Evolutionary conservation across 2,888 invertebrate species (phyloP).

Genomic region (Aspidiotus rigidus): DNA sequence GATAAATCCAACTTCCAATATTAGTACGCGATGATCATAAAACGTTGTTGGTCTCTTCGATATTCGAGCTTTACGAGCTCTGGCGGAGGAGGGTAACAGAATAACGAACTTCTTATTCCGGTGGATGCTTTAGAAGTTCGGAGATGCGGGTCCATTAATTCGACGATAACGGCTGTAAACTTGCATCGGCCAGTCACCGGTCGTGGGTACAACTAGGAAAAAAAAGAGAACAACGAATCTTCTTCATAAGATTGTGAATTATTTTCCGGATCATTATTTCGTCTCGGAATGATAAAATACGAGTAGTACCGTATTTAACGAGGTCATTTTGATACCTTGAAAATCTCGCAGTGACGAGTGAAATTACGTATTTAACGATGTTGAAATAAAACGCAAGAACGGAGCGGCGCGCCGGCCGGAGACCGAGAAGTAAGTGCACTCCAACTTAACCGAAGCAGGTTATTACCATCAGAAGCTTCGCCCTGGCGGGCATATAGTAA

Average conservation of each 20-base stretch:
- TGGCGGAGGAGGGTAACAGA: not conserved
- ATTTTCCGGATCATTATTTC: conserved; percentile 4
- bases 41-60: not conserved
- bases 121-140: too few relatives aligned
- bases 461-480: conserved; percentile 2
- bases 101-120: too few relatives aligned
- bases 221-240: not conserved
- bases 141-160: not conserved
- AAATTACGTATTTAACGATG: conserved; percentile 1
- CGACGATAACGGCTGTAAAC: not conserved
- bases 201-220: not conserved
- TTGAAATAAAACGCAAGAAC: not conserved
- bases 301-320: not conserved
- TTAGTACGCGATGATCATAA: not conserved
- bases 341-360: not conserved
- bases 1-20: too few relatives aligned
- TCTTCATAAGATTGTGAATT: conserved; percentile 2
- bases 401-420: not conserved
- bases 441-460: conserved; percentile 2
- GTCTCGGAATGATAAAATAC: not conserved
- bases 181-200: not conserved
- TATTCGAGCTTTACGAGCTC: not conserved
- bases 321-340: conserved; percentile 4
- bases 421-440: not conserved
- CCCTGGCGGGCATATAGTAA: not conserved